Evolutionary conservation across 2,888 invertebrate species (phyloP).

Genomic region (Diachrysia chrysitis): DNA sequence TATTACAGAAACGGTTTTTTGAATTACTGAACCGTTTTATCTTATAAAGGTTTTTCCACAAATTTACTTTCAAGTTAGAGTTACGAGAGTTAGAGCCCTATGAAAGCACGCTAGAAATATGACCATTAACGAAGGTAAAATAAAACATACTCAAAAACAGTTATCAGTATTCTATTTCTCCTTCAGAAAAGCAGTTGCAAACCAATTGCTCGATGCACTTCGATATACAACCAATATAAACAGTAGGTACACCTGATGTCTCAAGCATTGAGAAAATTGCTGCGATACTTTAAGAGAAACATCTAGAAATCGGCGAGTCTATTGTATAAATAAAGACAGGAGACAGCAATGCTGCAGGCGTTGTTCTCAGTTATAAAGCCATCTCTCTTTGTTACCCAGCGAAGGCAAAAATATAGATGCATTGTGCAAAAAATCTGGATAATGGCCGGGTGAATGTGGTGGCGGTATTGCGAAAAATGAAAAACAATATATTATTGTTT

Average conservation of each 20-base stretch:
- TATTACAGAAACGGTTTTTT: slow-evolving; percentile 19
- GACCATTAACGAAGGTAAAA: no score
- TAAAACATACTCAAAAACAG: no score
- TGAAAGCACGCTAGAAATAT: no score
- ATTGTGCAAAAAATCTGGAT: slow-evolving; percentile 42
- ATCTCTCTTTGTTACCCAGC: slow-evolving; percentile 38
- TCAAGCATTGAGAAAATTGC: slow-evolving; percentile 57
- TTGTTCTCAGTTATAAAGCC: slow-evolving; percentile 37
- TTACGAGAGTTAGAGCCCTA: no score
- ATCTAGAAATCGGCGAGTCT: slow-evolving; percentile 47
- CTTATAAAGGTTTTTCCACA: slow-evolving; percentile 7
- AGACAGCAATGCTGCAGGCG: slow-evolving; percentile 48
- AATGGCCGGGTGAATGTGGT: slow-evolving; percentile 17
- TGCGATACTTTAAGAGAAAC: slow-evolving; percentile 51
- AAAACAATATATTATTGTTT: slow-evolving; percentile 20
- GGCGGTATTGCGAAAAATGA: slow-evolving; percentile 27
- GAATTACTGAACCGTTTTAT: slow-evolving; percentile 4
- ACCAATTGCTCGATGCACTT: slow-evolving; percentile 11
- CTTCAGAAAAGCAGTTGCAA: neutral
- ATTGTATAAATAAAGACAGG: slow-evolving; percentile 58
- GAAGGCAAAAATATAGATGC: slow-evolving; percentile 47
- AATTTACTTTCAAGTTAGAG: no score
- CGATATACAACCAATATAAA: slow-evolving; percentile 21
- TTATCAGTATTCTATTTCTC: neutral
- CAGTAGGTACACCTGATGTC: slow-evolving; percentile 43